Conservation (phyloP, 1,140 invertebrate species). For the Megathymus violae region DNA sequence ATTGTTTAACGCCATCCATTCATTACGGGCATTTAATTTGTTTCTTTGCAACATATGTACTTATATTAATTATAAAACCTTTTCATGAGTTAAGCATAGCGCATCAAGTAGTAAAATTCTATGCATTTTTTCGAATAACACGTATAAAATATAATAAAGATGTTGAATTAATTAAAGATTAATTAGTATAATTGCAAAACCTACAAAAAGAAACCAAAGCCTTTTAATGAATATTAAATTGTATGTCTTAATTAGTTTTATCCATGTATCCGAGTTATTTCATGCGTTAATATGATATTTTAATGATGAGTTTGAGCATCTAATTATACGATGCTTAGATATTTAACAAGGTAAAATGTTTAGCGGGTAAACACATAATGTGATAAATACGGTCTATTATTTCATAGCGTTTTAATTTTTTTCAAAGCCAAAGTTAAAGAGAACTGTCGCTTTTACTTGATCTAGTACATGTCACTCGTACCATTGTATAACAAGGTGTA, state of each 20-base stretch:
- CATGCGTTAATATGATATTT: constrained; percentile 42
- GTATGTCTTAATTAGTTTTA: constrained; percentile 45
- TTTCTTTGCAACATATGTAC: too few species aligned
- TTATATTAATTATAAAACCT: too few species aligned
- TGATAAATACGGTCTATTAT: background rate
- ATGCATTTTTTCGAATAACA: background rate
- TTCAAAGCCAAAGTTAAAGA: background rate
- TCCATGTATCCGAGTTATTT: constrained; percentile 33
- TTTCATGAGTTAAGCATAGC: constrained; percentile 1
- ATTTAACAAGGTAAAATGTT: constrained; percentile 9
- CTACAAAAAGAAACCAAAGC: constrained; percentile 1
- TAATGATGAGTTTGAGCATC: constrained; percentile 32
- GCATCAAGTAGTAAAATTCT: constrained; percentile 1
- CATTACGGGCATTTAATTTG: too few species aligned
- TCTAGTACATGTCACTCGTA: too few species aligned
- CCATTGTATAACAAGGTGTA: too few species aligned
- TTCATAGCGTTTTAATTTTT: background rate
- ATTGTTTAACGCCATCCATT: too few species aligned
- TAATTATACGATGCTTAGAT: constrained; percentile 20
- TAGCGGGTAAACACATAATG: background rate
- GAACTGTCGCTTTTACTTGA: too few species aligned
- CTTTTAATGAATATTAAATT: constrained; percentile 21
- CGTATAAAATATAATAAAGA: constrained; percentile 7
- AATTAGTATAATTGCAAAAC: constrained; percentile 15
- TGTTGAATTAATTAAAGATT: constrained; percentile 28